Base-by-base conservation (phyloP, 2,888 invertebrate species). In the Aleiodes leptofemur region DNA sequence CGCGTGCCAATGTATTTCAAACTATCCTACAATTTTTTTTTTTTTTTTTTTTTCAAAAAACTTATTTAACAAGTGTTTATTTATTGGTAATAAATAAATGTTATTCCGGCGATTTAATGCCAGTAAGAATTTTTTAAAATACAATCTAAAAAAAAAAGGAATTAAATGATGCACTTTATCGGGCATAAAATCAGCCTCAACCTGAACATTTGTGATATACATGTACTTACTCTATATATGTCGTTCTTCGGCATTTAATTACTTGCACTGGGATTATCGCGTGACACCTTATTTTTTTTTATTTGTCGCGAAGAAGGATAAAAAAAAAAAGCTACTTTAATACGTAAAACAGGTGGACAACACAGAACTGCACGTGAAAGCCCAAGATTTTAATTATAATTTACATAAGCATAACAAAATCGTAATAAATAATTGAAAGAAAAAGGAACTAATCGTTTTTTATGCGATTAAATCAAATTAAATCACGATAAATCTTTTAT, bases 191-290 rank as follows among this genome's bases (percentile, higher is more conserved):
- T 64, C 64, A 64, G 23, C 48, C 43, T 16, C 43, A 48, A 64
- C 64, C 43, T 64, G 64, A 64, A 38, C 64, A 64, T 64, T 64
- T 64, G 64, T 64, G 43, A 64, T 64, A 64, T 64, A 64, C 64
- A 64, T 56, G 23, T 48, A 38, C 23, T 23, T 64, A 64, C 64
- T 43, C 64, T 64, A 72, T 53, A 64, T 64, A 72, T 38, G 48
- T 71, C 56, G 56, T 53, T 80, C 81, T 79, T 75, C 77, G 77
- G 81, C 78, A 79, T 79, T 79, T 79, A 78, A 79, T 78, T 79
- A 77, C 78, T 57, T 78, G 23, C 80, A 76, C 73, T 71, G 72
- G 79, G 78, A 80, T 81, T 79, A 79, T 79, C 80, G 81, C 82
- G 80, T 80, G 83, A 82, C 79, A 82, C 81, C 81, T 82, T 9